Evolutionary conservation across 2,113 vertebrate species (phyloP), one percentile per base, ranked within the genome.

Genomic region (Callopanchax toddi): DNA sequence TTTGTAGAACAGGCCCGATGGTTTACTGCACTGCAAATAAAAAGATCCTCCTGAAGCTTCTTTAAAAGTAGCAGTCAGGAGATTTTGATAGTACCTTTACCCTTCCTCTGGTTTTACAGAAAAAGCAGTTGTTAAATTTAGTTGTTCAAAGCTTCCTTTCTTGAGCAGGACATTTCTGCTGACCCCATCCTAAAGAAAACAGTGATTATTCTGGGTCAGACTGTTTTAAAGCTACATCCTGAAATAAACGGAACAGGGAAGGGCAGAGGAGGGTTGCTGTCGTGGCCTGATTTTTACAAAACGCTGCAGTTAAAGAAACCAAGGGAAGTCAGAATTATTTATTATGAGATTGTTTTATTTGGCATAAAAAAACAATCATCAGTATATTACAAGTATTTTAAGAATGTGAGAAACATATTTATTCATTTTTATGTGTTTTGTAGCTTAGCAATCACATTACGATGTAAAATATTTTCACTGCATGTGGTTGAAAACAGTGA

Each of bases 131-230:
- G 25, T 66, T 54, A 37, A 51, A 51, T 62, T 72, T 25, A 67
- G 12, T 60, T 67, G 56, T 73, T 83, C 70, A 22, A 64, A 51
- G 66, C 71, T 34, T 36, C 11, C 15, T 45, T 57, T 32, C 76
- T 84, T 64, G 69, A 73, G 78, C 74, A 69, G 58, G 55, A 53
- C 67, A 78, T 80, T 51, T 66, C 68, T 54, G 56, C 63, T 76
- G 87, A 80, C 84, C 86, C 79, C 63, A 37, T 71, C 64, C 76
- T 78, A 60, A 71, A 32, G 10, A 78, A 32, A 82, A 76, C 76
- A 39, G 40, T 76, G 66, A 87, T 89, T 79, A 85, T 89, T 90
- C 74, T 89, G 79, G 81, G 86, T 86, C 85, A 82, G 68, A 69
- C 40, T 67, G 76, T 82, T 85, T 85, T 87, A 82, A 86, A 89